Evolutionary conservation across 2,797 vertebrate genomes (phyloP).

Genomic region (Sebastiscus albofasciatus): DNA sequence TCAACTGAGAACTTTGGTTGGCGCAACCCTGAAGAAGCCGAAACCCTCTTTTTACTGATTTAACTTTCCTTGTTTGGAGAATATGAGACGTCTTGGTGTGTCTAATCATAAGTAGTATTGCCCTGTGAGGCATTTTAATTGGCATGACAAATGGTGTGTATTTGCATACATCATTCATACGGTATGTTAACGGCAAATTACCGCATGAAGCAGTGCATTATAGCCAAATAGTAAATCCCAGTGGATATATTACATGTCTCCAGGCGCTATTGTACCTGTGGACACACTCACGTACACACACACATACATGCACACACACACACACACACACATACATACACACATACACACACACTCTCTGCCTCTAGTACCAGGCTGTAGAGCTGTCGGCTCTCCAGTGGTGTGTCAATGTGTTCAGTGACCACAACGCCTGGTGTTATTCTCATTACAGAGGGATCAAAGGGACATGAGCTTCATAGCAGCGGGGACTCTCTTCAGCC

Average conservation of each 20-base stretch:
- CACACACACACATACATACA: slow-evolving; percentile 28
- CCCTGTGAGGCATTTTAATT: slow-evolving; percentile 46
- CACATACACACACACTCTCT: slow-evolving; percentile 24
- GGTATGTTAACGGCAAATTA: slow-evolving; percentile 49
- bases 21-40: slow-evolving; percentile 4
- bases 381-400: slow-evolving; percentile 68
- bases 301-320: slow-evolving; percentile 35
- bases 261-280: slow-evolving; percentile 56
- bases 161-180: slow-evolving; percentile 64
- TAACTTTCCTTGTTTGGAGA: slow-evolving; percentile 23
- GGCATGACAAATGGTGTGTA: slow-evolving; percentile 51
- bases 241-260: slow-evolving; percentile 59
- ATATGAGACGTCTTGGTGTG: slow-evolving; percentile 21
- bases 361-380: slow-evolving; percentile 43
- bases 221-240: slow-evolving; percentile 57
- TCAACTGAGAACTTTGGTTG: slow-evolving; percentile 54
- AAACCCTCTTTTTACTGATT: slow-evolving; percentile 15
- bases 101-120: slow-evolving; percentile 12
- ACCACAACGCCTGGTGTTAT: slow-evolving; percentile 79
- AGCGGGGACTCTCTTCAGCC: slow-evolving; percentile 74
- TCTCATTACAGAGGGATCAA: slow-evolving; percentile 82
- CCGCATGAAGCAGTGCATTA: slow-evolving; percentile 41
- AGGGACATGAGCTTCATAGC: slow-evolving; percentile 80
- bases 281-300: slow-evolving; percentile 36
- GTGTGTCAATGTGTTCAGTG: slow-evolving; percentile 79